phyloP scores from a whole-genome alignment of 2,888 invertebrate species.

The Ischnura elegans region DNA sequence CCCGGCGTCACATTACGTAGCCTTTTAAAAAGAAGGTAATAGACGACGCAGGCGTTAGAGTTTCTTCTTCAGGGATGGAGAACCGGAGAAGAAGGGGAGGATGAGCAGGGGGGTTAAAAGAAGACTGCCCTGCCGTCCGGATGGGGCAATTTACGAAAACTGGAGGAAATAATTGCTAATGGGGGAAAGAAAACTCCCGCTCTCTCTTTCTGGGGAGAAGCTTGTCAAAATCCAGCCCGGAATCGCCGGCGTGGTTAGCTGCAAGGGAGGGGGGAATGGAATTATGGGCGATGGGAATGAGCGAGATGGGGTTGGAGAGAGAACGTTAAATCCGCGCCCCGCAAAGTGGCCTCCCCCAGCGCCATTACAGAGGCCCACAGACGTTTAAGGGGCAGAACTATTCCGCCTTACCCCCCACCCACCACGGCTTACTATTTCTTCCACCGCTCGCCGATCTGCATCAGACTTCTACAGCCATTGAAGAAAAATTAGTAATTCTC shows the following conservation, averaged over 20 bases:
- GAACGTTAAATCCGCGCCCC: constrained; percentile 4
- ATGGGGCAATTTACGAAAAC: constrained; percentile 13
- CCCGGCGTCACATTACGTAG: background rate
- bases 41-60: background rate
- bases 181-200: background rate
- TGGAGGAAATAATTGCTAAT: constrained; percentile 38
- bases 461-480: constrained; percentile 42
- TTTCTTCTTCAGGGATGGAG: background rate
- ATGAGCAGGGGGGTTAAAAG: background rate
- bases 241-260: background rate
- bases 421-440: too few species aligned
- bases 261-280: background rate
- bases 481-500: background rate
- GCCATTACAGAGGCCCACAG: constrained; percentile 15
- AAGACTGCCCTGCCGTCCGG: background rate
- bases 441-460: background rate
- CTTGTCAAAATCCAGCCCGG: background rate
- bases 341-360: constrained; percentile 1
- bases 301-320: background rate
- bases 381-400: constrained; percentile 28
- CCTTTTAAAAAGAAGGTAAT: background rate
- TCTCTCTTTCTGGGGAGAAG: background rate
- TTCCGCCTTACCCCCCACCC: background rate
- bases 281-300: background rate
- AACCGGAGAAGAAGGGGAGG: background rate